phyloP scores from a whole-genome alignment of 2,888 invertebrate genomes.

The Megaustenia siamemsis region DNA sequence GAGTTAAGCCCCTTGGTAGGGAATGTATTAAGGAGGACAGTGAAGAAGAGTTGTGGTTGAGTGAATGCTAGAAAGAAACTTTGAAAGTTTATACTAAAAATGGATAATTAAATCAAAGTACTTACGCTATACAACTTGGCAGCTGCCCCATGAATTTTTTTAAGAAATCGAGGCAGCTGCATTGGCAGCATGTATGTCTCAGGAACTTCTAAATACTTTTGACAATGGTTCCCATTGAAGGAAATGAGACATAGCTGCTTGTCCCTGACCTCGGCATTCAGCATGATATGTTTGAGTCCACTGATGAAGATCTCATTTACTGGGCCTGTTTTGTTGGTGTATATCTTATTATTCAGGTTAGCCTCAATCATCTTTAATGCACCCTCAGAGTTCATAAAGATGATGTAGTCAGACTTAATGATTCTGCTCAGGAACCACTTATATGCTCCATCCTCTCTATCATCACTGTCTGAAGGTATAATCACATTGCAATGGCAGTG shows the following conservation, averaged over 20 bases:
- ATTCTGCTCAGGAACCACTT: conserved; percentile 27
- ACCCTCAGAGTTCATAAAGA: conserved; percentile 27
- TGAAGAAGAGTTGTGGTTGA: no score
- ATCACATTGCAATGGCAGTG: conserved; percentile 43
- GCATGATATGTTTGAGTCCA: conserved; percentile 24
- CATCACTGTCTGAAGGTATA: conserved; percentile 13
- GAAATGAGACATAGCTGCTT: neutral
- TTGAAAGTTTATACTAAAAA: no score
- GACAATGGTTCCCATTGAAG: conserved; percentile 22
- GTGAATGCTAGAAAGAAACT: no score
- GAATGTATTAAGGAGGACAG: no score
- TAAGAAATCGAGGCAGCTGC: neutral
- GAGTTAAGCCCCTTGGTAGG: no score
- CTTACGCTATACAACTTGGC: neutral
- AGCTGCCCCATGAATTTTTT: conserved; percentile 20
- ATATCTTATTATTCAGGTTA: neutral
- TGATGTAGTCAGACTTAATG: conserved; percentile 11
- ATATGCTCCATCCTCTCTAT: neutral
- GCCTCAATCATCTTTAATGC: conserved; percentile 25
- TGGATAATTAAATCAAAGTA: neutral
- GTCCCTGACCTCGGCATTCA: neutral
- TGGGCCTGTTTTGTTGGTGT: neutral
- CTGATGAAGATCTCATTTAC: conserved; percentile 11
- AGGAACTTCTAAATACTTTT: neutral
- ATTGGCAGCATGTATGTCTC: neutral